Evolutionary conservation across 2,797 vertebrate genomes (phyloP), one percentile per base, ranked within the genome.

Genomic region (Heteromormyrus szaboi): DNA sequence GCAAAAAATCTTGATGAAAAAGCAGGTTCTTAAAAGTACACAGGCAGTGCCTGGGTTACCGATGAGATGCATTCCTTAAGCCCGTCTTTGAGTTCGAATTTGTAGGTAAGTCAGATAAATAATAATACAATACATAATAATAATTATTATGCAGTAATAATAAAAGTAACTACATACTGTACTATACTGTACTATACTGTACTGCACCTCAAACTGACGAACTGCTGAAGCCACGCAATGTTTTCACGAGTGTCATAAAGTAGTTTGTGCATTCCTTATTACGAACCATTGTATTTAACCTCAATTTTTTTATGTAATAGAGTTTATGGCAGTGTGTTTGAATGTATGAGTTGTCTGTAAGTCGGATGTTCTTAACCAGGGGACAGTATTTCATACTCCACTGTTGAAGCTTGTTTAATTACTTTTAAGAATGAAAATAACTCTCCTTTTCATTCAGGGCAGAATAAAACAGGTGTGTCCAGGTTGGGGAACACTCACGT

Each of bases 401-500:
- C 19, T 72, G 17, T 8, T 33, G 33, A 87, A 41, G 29, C 7
- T 22, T 85, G 44, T 68, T 33, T 72, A 72, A 33, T 72, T 72
- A 72, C 65, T 54, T 44, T 29, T 50, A 72, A 22, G 56, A 87
- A 72, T 19, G 41, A 29, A 86, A 53, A 37, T 86, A 59, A 89
- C 19, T 85, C 19, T 11, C 7, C 17, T 81, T 44, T 50, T 17
- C 50, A 86, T 86, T 85, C 11, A 54, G 46, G 68, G 56, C 8
- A 46, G 83, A 62, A 72, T 54, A 1, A 19, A 86, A 4, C 68
- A 4, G 25, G 41, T 14, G 79, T 88, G n/a, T 50, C 46, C 41
- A 84, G 46, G 44, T 3, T 25, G 12, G 29, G 6, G 53, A 22
- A 0, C 76, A 88, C 91, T 95, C 92, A 95, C 93, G 4, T 95